These are phyloP conservation scores for Rhinichthys klamathensis DNA, from an alignment of 2,113 vertebrate species.

Conservation along the genomic window DNA sequence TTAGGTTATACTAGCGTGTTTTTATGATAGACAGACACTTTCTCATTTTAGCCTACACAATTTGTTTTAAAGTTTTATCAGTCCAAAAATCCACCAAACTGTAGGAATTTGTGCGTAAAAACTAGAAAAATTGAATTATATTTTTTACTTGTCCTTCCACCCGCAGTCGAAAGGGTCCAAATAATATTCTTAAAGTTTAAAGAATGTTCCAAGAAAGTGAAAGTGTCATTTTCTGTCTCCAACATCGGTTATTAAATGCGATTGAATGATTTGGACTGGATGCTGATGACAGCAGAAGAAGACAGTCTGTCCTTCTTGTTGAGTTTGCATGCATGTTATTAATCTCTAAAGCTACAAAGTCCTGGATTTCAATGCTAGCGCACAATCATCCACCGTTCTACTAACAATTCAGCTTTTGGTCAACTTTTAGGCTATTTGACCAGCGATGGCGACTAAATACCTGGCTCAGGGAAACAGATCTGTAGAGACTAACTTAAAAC, in stretches of 20 bases:
- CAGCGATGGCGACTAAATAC: slow-evolving; percentile 9
- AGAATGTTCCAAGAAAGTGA: not conserved
- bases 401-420: not conserved
- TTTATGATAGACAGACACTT: no score
- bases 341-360: slow-evolving; percentile 8
- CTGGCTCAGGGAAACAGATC: slow-evolving; percentile 10
- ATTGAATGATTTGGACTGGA: slow-evolving; percentile 1
- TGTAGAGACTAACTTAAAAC: slow-evolving; percentile 27
- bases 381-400: slow-evolving; percentile 41
- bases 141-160: not conserved
- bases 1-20: no score
- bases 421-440: not conserved
- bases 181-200: not conserved
- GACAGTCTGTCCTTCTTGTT: not conserved
- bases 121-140: no score
- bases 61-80: no score
- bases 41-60: no score
- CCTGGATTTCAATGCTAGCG: not conserved
- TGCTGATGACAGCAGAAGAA: not conserved
- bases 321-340: slow-evolving; percentile 3
- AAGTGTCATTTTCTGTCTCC: not conserved
- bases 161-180: not conserved
- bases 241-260: not conserved
- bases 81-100: no score
- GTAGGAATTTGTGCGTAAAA: no score